phyloP scores from a whole-genome alignment of 2,797 vertebrate genomes.

The Alcedo atthis region DNA sequence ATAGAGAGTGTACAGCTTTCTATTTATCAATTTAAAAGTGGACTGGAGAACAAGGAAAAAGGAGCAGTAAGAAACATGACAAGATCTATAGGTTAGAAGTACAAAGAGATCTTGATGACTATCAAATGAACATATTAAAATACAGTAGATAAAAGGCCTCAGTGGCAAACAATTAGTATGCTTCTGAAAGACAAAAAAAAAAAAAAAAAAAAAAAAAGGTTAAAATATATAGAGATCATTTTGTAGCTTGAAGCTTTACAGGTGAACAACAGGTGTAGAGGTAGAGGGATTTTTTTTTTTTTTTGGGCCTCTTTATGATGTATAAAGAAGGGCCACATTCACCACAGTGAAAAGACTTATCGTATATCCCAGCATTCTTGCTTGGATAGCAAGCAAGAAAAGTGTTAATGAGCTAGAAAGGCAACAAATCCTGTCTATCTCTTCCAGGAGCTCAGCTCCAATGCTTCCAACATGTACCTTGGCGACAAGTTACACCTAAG shows the following conservation, averaged over 20 bases:
- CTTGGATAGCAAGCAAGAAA: constrained; percentile 65
- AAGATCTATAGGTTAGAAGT: constrained; percentile 54
- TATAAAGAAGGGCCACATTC: constrained; percentile 70
- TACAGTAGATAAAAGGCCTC: constrained; percentile 66
- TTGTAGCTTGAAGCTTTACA: constrained; percentile 68
- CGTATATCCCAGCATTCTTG: constrained; percentile 69
- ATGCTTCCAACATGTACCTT: constrained; percentile 40
- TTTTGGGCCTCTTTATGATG: constrained; percentile 61
- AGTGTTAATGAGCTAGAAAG: constrained; percentile 66
- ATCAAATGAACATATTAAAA: constrained; percentile 69
- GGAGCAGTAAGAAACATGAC: constrained; percentile 60
- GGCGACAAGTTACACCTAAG: constrained; percentile 40
- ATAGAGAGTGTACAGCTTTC: constrained; percentile 51
- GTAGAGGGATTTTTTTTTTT: constrained; percentile 66
- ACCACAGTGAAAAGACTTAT: constrained; percentile 71
- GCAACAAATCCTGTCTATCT: constrained; percentile 57
- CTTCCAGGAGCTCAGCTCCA: constrained; percentile 63
- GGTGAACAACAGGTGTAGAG: constrained; percentile 67
- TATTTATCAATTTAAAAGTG: constrained; percentile 68
- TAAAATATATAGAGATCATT: constrained; percentile 64
- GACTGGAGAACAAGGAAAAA: constrained; percentile 50
- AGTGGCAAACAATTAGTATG: constrained; percentile 67
- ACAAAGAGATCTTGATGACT: constrained; percentile 66
- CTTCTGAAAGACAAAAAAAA: constrained; percentile 61
- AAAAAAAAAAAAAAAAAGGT: constrained; percentile 56